Base-by-base conservation (phyloP, 1,140 invertebrate genomes). In the Oncopeltus fasciatus region DNA sequence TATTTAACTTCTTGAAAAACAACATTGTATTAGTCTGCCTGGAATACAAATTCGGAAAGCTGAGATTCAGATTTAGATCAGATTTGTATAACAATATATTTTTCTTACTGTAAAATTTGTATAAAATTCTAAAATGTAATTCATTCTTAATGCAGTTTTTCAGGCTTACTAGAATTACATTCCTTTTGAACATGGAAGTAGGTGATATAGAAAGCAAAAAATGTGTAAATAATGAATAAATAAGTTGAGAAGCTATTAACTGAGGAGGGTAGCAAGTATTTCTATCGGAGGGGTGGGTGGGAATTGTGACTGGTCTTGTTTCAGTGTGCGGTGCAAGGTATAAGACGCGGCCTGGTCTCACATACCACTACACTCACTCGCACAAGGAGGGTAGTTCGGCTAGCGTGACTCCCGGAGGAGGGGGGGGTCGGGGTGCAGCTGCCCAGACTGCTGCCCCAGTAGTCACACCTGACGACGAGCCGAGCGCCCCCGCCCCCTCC, bases 341-440 rank as follows among this genome's bases (percentile, higher is more conserved):
- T 85, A 97, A 98, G 80, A 96, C 92, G 58, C 83, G 93, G 68
- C 92, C 94, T 65, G 95, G 95, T 68, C 81, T 98, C 70, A 92
- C 90, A 68, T 97, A 97, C 81, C 95, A 98, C 82, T 93, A 92
- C 80, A 86, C 87, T 74, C 93, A 96, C 81, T 92, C 91, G 70
- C 94, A 95, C 80, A 86, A 90, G 78, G 87, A 86, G 72, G 74
- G 77, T 27, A 64, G 57, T 74, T 75, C 73, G 74, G 27, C 31
- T 74, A 74, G 74, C 2, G 20, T 16, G 14, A 43, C 47, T 12
- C 47, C 47, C 18, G 51, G 65, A 61, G 51, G 51, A 53, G 44
- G 64, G 62, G 62, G 67, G 64, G 67, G 18, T 11, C 4, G 47
- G 47, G 11, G 38, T 11, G 38, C 38, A 43, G 38, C 38, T 11